Evolutionary conservation across 2,797 vertebrate species (phyloP), one percentile per base, ranked within the genome.

Genomic region (Enteromius argenteus): DNA sequence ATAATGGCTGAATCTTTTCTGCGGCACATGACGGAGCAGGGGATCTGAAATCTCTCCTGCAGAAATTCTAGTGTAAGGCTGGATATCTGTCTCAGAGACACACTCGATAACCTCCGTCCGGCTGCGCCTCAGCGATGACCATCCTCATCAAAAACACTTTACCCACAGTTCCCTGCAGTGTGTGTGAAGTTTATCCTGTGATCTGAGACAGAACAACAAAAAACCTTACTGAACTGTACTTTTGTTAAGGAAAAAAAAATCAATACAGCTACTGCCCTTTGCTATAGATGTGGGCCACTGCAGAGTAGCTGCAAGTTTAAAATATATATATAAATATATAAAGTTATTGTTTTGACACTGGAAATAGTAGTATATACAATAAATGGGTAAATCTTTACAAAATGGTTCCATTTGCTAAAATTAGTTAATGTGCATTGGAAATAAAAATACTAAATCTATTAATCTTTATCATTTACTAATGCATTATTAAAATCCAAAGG

Each of bases 51-150:
- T 44, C 17, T 23, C 37, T 44, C 32, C n/a, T 13, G 51, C 37
- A 0, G 7, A 72, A 60, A 9, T 11, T 62, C 17, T 30, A 72
- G 80, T 49, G 17, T 46, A 17, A 46, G 56, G 23, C 27, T 13
- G 3, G 53, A 73, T 71, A 39, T 60, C 10, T 72, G 68, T 81
- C 67, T 32, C 46, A 68, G 23, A 27, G 53, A 49, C 14, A 81
- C 6, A 56, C 68, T 81, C 11, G 9, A 68, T 73, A 71, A 46
- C 37, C 68, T 60, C 27, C 5, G 3, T 62, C 39, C 53, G 23
- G 68, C 39, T 60, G 68, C 1, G 64, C n/a, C 32, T 68, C 49
- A 27, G 32, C 68, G 9, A 62, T 35, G 68, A 46, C 79, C 79
- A 72, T 35, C 19, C 53, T 8, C 39, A 30, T 67, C 77, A 66